These are phyloP conservation scores for Pogona vitticeps DNA, from an alignment of 2,113 vertebrate species.

Conservation along the genomic window DNA sequence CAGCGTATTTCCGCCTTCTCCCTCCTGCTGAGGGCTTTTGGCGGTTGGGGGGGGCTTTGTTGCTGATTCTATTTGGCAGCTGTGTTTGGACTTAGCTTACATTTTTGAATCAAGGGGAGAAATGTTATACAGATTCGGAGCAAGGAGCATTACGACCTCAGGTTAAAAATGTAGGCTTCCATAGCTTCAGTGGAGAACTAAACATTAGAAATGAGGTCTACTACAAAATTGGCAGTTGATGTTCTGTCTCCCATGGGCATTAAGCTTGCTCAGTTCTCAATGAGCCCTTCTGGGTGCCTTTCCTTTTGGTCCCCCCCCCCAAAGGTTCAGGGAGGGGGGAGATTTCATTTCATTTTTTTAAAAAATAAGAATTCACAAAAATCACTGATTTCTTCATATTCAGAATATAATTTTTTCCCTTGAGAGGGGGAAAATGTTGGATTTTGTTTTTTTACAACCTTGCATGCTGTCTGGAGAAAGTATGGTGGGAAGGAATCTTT, in stretches of 20 bases:
- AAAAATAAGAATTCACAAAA: too few species aligned
- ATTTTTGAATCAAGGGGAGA: not conserved
- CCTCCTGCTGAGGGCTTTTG: not conserved
- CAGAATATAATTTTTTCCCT: too few species aligned
- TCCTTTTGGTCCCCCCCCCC: too few species aligned
- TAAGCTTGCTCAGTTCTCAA: not conserved
- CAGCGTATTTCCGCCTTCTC: constrained; percentile 57
- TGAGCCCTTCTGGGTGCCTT: not conserved
- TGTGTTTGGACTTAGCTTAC: constrained; percentile 66
- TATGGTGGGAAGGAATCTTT: too few species aligned
- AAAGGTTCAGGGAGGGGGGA: too few species aligned
- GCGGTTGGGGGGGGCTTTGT: constrained; percentile 57
- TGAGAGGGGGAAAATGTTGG: too few species aligned
- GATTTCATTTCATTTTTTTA: too few species aligned
- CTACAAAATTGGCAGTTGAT: not conserved
- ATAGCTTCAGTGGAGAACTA: not conserved
- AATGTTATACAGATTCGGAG: constrained; percentile 37
- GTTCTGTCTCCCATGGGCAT: not conserved
- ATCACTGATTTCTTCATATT: too few species aligned
- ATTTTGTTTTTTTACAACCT: too few species aligned
- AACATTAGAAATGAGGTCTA: not conserved
- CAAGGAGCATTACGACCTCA: constrained; percentile 22
- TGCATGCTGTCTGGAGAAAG: too few species aligned
- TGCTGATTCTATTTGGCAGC: constrained; percentile 67
- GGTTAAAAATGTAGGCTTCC: not conserved